Evolutionary conservation across 2,797 vertebrate species (phyloP), one percentile per base, ranked within the genome.

Genomic region (Xiphorhynchus erythropygius): DNA sequence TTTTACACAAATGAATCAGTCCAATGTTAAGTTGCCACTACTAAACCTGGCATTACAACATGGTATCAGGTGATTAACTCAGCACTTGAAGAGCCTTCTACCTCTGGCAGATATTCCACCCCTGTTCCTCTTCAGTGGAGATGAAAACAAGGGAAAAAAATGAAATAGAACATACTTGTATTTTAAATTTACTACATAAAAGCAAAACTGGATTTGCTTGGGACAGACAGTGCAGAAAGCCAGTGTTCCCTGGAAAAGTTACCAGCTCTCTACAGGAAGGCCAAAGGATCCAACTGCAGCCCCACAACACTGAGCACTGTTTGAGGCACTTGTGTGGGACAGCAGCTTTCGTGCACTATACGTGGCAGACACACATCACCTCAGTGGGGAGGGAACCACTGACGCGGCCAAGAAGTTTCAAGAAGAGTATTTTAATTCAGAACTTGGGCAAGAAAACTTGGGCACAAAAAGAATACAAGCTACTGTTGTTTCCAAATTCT

Each of bases 171-270:
- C 10, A 5, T 11, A 84, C 4, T 55, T 50, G 0, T 56, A 33
- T 77, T 80, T 67, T 50, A 53, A 88, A 83, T 84, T 71, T 65
- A 37, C 18, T 69, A 65, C 37, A 42, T 22, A 79, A 57, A 93
- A 74, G 10, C 47, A 77, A 62, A 81, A 52, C 18, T 28, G 10
- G 13, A 56, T 35, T 37, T 37, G 9, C 55, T 39, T 52, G 49
- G 68, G 67, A 50, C 70, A 79, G 35, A 42, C 0, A 4, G 17
- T 71, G 57, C 32, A 85, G 78, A 87, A 92, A 89, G 53, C 18
- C 5, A 5, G 8, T 1, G 2, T 7, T 71, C 32, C 30, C 41
- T 44, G 23, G 41, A 32, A 78, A 44, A 4, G 24, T 60, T 35
- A 63, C 6, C 24, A 59, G 41, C n/a, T 86, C 52, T 25, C 56